Percentiles rank a stretch among this genome's conserved stretches.
Evolutionary conservation across 2,113 vertebrate genomes (phyloP).

Genomic region (Amblyopsis rosae): DNA sequence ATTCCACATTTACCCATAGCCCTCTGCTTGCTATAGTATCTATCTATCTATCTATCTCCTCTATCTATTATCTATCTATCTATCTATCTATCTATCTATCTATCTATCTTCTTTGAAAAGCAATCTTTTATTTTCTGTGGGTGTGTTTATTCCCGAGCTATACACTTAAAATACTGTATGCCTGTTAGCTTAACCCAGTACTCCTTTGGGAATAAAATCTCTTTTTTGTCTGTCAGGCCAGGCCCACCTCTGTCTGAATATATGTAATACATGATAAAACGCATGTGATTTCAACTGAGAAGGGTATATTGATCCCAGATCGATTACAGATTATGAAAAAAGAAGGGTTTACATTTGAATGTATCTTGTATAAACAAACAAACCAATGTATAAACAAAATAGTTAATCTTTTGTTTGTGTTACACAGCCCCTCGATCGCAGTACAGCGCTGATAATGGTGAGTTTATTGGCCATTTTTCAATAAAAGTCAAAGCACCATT

Average conservation of each 20-base stretch:
- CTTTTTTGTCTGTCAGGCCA: constrained; percentile 21
- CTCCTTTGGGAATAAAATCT: constrained; percentile 40
- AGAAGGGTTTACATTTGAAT: neutral
- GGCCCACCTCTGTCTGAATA: constrained; percentile 14
- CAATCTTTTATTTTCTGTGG: neutral
- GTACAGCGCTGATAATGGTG: constrained; percentile 89
- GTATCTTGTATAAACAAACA: too few relatives aligned
- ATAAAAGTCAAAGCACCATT: neutral
- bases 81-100: constrained; percentile 20
- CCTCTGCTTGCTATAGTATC: constrained; percentile 6
- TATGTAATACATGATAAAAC: constrained; percentile 2
- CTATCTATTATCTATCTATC: constrained; percentile 58
- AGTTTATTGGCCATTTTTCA: constrained; percentile 57
- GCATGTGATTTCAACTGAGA: neutral
- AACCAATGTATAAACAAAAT: too few relatives aligned
- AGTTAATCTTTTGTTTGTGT: constrained; percentile 37
- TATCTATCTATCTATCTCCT: constrained; percentile 24
- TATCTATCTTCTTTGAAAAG: too few relatives aligned
- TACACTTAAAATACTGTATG: neutral
- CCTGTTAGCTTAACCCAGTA: constrained; percentile 32
- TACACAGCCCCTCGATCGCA: constrained; percentile 86
- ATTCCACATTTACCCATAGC: neutral
- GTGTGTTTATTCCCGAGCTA: constrained; percentile 12
- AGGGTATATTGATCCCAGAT: neutral
- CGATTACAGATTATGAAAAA: too few relatives aligned